These are phyloP conservation scores for Chiloscyllium punctatum DNA, from an alignment of 2,797 vertebrate genomes.

Conservation along the genomic window DNA sequence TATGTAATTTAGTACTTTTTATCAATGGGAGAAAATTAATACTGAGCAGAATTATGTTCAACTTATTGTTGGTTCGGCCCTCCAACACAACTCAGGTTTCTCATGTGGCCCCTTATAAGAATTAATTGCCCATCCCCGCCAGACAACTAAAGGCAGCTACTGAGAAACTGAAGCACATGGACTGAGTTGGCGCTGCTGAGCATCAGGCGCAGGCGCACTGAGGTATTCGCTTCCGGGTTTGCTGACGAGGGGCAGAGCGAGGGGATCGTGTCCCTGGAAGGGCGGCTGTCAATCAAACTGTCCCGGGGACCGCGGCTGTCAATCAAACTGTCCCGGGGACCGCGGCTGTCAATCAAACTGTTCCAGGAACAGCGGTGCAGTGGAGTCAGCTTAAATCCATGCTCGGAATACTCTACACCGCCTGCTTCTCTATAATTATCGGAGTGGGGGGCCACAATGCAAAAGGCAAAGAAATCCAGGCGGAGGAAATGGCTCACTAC, in stretches of 20 bases:
- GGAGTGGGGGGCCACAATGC: background rate
- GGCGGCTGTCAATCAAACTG: background rate
- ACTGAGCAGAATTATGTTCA: too few relatives aligned
- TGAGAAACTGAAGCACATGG: background rate
- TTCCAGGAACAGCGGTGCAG: background rate
- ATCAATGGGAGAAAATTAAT: too few relatives aligned
- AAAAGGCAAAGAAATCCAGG: constrained; percentile 2
- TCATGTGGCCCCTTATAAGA: too few relatives aligned
- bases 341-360: background rate
- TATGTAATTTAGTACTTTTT: too few relatives aligned
- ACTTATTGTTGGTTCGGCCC: too few relatives aligned
- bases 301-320: background rate
- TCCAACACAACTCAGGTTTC: too few relatives aligned
- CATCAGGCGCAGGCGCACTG: background rate
- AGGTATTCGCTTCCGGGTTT: constrained; percentile 18
- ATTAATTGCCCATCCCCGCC: too few relatives aligned
- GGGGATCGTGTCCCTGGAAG: background rate
- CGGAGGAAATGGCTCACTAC: constrained; percentile 17
- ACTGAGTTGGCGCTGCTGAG: background rate
- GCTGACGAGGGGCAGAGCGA: background rate
- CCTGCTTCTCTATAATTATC: background rate
- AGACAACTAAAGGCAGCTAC: background rate
- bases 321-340: background rate
- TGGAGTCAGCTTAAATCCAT: background rate
- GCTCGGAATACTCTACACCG: background rate